Base-by-base conservation (phyloP, 30 jellyfish, hydroid and myxozoan genomes). In the Aurelia sp. region DNA sequence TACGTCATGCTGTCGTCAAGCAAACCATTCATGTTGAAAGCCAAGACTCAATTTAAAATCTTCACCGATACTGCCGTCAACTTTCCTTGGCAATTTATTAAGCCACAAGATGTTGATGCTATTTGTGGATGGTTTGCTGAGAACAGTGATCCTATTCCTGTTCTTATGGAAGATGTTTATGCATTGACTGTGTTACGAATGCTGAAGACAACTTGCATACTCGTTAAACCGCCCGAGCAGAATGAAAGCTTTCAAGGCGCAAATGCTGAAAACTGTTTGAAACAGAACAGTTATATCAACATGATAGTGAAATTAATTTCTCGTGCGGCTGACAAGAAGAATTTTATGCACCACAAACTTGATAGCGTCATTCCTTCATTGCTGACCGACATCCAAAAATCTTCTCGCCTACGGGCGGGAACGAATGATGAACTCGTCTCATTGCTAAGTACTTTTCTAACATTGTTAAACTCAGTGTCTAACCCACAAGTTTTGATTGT, bases 51-150 rank as follows among this genome's bases (percentile, higher is more conserved):
- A 50, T 62, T 84, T 40, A 62, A 20, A 60, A 35, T 30, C 57
- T 55, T 91, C 35, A 48, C 81, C 48, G 35, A 74, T 18, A 58
- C 62, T 21, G 90, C 76, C 17, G 30, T 60, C 9, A 41, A 58
- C 8, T 84, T 78, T 51, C 75, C 73, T 1, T 91, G 96, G 97
- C 41, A 77, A 58, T 20, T 51, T 31, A 30, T 84, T 55, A 74
- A 63, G 13, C 72, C 75, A 19, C 90, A 85, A 67, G 83, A 84
- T 22, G 51, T 85, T 21, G 90, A 76, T 8, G 76, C 59, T 16
- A 84, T 78, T 0, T 85, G 90, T 79, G 68, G 60, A 13, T 91
- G 97, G 97, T 91, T 31, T 64, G 78, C 90, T 6, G 93, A 91
- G 73, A 91, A 85, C 73, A 67, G 88, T 57, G 97, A 91, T 65